Evolutionary conservation across 2,888 invertebrate species (phyloP).

Genomic region (Halictus quadricinctus): DNA sequence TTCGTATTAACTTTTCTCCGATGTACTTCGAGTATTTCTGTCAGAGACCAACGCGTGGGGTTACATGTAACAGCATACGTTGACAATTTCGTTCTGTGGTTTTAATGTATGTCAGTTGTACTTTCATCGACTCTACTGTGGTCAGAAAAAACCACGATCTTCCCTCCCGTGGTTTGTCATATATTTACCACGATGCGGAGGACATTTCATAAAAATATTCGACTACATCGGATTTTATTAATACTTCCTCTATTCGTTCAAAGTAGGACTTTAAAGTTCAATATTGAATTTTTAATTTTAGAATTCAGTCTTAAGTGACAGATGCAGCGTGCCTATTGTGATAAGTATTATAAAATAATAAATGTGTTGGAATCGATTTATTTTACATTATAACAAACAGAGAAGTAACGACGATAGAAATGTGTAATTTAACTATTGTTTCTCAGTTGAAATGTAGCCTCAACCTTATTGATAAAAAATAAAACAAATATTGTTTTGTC

Average conservation of each 20-base stretch:
- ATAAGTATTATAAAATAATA: no score
- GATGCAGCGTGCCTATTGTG: no score
- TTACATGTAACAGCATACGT: conserved; percentile 22
- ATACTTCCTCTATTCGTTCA: background rate
- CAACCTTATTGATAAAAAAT: no score
- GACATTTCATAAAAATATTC: background rate
- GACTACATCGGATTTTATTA: background rate
- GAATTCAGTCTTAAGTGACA: no score
- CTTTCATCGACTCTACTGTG: background rate
- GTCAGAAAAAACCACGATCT: background rate
- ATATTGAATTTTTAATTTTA: no score
- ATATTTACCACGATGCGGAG: background rate
- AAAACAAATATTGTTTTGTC: no score
- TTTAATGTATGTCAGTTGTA: background rate
- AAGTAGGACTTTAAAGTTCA: background rate
- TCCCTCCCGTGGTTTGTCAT: conserved; percentile 7
- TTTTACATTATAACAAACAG: no score
- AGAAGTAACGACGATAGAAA: no score
- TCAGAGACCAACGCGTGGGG: conserved; percentile 47
- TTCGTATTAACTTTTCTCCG: background rate
- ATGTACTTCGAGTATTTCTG: conserved; percentile 37
- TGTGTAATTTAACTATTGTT: no score
- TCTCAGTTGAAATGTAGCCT: no score
- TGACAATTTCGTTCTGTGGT: conserved; percentile 15
- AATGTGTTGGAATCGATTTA: no score